Evolutionary conservation across 2,888 invertebrate genomes (phyloP).

Genomic region (Scaptomyza polygonia): DNA sequence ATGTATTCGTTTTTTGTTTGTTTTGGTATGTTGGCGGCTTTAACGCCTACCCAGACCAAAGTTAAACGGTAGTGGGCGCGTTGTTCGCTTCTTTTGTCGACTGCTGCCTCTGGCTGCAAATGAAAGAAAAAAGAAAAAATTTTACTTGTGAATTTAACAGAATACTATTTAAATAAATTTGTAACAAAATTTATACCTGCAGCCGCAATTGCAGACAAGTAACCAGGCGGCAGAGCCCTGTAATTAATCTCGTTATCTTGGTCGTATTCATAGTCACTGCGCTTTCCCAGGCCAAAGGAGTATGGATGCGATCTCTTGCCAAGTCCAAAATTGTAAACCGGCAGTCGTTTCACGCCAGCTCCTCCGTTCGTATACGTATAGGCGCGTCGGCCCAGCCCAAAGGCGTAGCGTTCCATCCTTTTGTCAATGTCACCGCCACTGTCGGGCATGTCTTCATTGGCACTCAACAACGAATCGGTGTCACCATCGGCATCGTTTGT

Average conservation of each 20-base stretch:
- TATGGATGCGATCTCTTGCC: slow-evolving; percentile 83
- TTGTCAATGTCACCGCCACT: slow-evolving; percentile 83
- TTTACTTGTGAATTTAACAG: background rate
- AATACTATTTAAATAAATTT: background rate
- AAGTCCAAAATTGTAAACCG: slow-evolving; percentile 84
- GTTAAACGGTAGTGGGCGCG: slow-evolving; percentile 84
- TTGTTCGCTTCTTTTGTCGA: slow-evolving; percentile 66
- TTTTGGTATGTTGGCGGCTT: slow-evolving; percentile 13
- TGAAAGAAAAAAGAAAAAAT: background rate
- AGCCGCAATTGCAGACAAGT: slow-evolving; percentile 39
- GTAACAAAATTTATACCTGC: slow-evolving; percentile 24
- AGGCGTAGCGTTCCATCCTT: slow-evolving; percentile 88
- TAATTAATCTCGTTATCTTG: slow-evolving; percentile 70
- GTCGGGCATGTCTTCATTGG: slow-evolving; percentile 54
- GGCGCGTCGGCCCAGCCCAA: slow-evolving; percentile 89
- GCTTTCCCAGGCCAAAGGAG: slow-evolving; percentile 84
- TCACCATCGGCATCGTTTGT: slow-evolving; percentile 39
- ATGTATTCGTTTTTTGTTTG: slow-evolving; percentile 11
- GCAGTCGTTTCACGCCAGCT: slow-evolving; percentile 83
- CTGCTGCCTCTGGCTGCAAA: slow-evolving; percentile 39
- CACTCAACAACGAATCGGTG: slow-evolving; percentile 38
- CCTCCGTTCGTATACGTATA: slow-evolving; percentile 83
- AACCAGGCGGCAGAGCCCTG: slow-evolving; percentile 46
- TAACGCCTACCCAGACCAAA: slow-evolving; percentile 87
- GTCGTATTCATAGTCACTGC: slow-evolving; percentile 77